Conservation (phyloP, 2,797 vertebrate species). For the Amazonetta brasiliensis region DNA sequence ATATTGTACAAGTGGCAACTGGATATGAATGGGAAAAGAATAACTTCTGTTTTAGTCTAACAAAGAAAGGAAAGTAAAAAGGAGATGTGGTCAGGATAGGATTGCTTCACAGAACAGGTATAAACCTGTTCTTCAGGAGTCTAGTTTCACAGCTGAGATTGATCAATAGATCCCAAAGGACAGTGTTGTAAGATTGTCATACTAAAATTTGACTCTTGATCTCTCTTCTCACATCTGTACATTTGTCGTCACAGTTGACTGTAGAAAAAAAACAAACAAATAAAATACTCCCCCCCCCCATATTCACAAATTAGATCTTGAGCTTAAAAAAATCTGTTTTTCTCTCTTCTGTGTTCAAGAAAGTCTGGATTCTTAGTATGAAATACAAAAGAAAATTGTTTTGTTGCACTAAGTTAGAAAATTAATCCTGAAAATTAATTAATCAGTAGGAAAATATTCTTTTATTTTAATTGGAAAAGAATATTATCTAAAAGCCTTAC, state of each 20-base stretch:
- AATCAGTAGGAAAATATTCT: not conserved
- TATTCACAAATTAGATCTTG: not conserved
- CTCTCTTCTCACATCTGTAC: not conserved
- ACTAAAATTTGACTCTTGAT: not conserved
- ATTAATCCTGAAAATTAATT: not conserved
- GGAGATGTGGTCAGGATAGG: not conserved
- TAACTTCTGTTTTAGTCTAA: slow-evolving; percentile 54
- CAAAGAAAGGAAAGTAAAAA: slow-evolving; percentile 20
- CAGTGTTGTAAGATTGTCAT: not conserved
- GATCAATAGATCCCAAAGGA: not conserved
- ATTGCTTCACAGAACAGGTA: not conserved
- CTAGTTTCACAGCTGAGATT: not conserved
- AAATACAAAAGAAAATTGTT: not conserved
- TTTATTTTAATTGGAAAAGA: not conserved
- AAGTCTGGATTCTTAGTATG: not conserved
- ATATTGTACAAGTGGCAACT: slow-evolving; percentile 56
- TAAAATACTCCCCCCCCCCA: not conserved
- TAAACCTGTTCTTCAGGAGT: not conserved
- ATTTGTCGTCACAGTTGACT: not conserved
- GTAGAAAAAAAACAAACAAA: not conserved
- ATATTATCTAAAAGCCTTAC: not conserved
- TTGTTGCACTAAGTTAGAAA: not conserved
- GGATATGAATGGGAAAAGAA: slow-evolving; percentile 37
- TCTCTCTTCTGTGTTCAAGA: not conserved
- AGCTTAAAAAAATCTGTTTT: not conserved